Base-by-base conservation (phyloP, 2,888 invertebrate genomes). In the Aporophyla nigra region DNA sequence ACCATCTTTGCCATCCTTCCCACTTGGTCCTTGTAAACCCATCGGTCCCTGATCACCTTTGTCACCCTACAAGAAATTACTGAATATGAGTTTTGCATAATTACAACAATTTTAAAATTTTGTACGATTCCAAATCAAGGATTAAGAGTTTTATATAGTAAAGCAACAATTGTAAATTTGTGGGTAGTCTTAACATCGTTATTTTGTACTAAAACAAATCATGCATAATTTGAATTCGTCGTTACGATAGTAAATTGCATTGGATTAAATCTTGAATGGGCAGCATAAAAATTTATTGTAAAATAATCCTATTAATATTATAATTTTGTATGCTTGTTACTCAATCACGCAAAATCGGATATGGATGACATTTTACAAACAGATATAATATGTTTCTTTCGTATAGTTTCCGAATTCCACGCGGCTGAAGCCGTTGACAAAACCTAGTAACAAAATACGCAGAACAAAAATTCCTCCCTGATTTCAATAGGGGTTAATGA, bases 21-120 rank as follows among this genome's bases (percentile, higher is more conserved):
- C 96, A 1, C 85, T 79, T 14, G 67, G 69, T 19, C 96, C 96
- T 51, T 76, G 73, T 21, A 94, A 92, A 6, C 98, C 98, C 2
- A 97, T 97, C 58, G 94, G 90, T 27, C 98, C 98, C 77, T 97
- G 95, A 9, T 98, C 98, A 67, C 99, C 99, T 72, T 97, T 97
- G 80, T 96, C 97, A 70, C 99, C 99, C 88, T 97, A 93, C 1
- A 87, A 85, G 56, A 54, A 65, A 71, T 53, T n/a, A 0, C 12
- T 24, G 14, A 49, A 69, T 83, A 33, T 74, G 59, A 74, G 74
- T 68, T 16, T 27, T 61, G 65, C 7, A 33, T 33, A 53, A 5
- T 53, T 19, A 5, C n/a, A 5, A 19, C 0, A 21, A 14, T 24
- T 33, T 46, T 5, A 16, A 19, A 0, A 14, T 5, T 14, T 21